Base-by-base conservation (phyloP, 2,113 vertebrate genomes). In the Campylomormyrus tamandua region DNA sequence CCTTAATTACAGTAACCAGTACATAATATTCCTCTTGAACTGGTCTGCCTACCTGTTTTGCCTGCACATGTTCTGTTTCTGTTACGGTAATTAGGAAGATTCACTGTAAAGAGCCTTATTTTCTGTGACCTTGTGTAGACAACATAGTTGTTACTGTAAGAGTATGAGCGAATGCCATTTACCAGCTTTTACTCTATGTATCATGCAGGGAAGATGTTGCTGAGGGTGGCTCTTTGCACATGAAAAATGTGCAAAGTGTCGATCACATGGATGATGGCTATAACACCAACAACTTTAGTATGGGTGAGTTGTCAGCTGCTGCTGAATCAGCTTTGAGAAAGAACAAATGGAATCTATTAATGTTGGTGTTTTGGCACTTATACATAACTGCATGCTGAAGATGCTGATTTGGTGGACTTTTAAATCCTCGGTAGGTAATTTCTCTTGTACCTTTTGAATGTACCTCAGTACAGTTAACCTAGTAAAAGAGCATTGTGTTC, bases 251-350 rank as follows among this genome's bases (percentile, higher is more conserved):
- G 17, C 97, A 97, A 77, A 95, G 93, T 0, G 90, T 99, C 89
- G 95, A 96, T 5, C 98, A 98, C 90, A 89, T 96, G 3, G 97
- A 97, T 70, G 98, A 97, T 91, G 97, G 97, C 1, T 93, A 92
- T 90, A 49, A 93, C 3, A 95, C 94, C 53, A 98, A 96, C 92
- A 94, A 94, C 8, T 99, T 98, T 91, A 95, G 31, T 91, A 99
- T 98, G 49, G 98, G 98, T 99, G 95, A 94, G 96, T 91, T 7
- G 35, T 31, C 31, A 49, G 1, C 27, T 42, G 13, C 9, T 31
- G 35, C 31, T 42, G 77, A 42, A 84, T 53, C 17, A 39, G 19
- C 58, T 39, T 6, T 52, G 19, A 24, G 74, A 58, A 35, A 11
- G 2, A n/a, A n/a, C n/a, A n/a, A n/a, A n/a, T n/a, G n/a, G n/a